Percentiles rank a stretch among this genome's conserved stretches.
Evolutionary conservation across 2,797 vertebrate genomes (phyloP).

Genomic region (Falco cherrug): DNA sequence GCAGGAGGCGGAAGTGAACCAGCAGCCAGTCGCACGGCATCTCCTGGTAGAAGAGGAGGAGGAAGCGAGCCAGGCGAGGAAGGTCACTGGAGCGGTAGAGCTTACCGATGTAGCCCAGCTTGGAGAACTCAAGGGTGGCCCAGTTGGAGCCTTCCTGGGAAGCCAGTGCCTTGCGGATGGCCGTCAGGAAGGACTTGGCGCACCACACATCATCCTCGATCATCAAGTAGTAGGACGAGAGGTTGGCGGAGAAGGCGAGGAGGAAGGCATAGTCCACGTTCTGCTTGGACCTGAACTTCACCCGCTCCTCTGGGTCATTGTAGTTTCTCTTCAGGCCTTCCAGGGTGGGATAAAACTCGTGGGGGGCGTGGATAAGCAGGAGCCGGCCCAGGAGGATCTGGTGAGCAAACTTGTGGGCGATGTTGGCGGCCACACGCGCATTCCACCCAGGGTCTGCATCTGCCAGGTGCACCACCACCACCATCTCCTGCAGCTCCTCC

Average conservation of each 20-base stretch:
- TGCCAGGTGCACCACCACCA: constrained; percentile 87
- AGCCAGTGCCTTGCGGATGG: constrained; percentile 74
- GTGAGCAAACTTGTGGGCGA: constrained; percentile 68
- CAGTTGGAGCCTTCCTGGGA: constrained; percentile 74
- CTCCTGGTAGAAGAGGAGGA: constrained; percentile 89
- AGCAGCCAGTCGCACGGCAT: constrained; percentile 88
- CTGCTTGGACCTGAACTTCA: constrained; percentile 87
- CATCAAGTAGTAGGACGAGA: constrained; percentile 87
- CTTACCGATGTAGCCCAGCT: constrained; percentile 87
- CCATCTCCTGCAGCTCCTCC: constrained; percentile 79
- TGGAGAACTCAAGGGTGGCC: constrained; percentile 88
- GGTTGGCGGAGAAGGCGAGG: constrained; percentile 78
- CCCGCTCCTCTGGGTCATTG: constrained; percentile 77
- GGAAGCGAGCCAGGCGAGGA: constrained; percentile 80
- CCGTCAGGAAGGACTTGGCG: constrained; percentile 78
- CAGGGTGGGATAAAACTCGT: constrained; percentile 73
- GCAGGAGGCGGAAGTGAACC: constrained; percentile 79
- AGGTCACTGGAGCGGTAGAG: constrained; percentile 84
- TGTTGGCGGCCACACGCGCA: not conserved
- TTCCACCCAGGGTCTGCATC: constrained; percentile 79
- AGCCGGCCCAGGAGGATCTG: constrained; percentile 78
- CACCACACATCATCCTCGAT: constrained; percentile 84
- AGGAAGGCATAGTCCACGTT: constrained; percentile 87
- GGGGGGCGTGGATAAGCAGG: constrained; percentile 78
- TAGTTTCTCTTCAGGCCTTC: constrained; percentile 81